Percentiles rank a stretch among this genome's conserved stretches.
phyloP scores from a whole-genome alignment of 2,797 vertebrate genomes.

The Thunnus albacares region DNA sequence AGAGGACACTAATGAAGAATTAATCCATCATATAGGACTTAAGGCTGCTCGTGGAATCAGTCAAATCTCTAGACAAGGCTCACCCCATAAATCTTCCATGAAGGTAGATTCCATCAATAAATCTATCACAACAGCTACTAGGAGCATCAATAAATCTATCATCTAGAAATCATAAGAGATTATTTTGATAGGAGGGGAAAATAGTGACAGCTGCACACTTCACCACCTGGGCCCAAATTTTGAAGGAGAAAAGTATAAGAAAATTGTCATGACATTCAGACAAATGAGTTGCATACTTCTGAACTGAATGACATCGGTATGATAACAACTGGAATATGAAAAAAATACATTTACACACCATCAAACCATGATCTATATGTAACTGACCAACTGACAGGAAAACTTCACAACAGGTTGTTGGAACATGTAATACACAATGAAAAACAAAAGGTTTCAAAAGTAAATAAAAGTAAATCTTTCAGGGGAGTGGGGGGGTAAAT shows the following conservation, averaged over 20 bases:
- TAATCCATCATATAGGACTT: slow-evolving; percentile 63
- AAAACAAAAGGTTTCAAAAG: slow-evolving; percentile 72
- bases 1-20: slow-evolving; percentile 45
- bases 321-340: slow-evolving; percentile 65
- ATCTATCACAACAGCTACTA: slow-evolving; percentile 62
- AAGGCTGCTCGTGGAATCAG: slow-evolving; percentile 55
- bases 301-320: slow-evolving; percentile 71
- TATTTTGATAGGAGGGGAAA: slow-evolving; percentile 48
- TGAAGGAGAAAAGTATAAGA: slow-evolving; percentile 1
- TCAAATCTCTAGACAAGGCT: slow-evolving; percentile 57
- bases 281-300: slow-evolving; percentile 64
- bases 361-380: slow-evolving; percentile 61
- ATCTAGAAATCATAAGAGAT: slow-evolving; percentile 49
- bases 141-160: slow-evolving; percentile 67
- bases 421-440: slow-evolving; percentile 75
- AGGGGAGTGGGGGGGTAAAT: slow-evolving; percentile 67
- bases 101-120: slow-evolving; percentile 70
- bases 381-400: slow-evolving; percentile 60
- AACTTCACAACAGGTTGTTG: slow-evolving; percentile 70
- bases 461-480: slow-evolving; percentile 63
- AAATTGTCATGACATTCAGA: slow-evolving; percentile 59
- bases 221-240: slow-evolving; percentile 17
- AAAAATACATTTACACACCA: slow-evolving; percentile 62
- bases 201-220: slow-evolving; percentile 64
- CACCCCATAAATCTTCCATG: slow-evolving; percentile 60